A percentile compares a stretch with the other conserved stretches of the same genome.
Evolutionary conservation across 2,113 vertebrate species (phyloP).

Genomic region (Gobio gobio): DNA sequence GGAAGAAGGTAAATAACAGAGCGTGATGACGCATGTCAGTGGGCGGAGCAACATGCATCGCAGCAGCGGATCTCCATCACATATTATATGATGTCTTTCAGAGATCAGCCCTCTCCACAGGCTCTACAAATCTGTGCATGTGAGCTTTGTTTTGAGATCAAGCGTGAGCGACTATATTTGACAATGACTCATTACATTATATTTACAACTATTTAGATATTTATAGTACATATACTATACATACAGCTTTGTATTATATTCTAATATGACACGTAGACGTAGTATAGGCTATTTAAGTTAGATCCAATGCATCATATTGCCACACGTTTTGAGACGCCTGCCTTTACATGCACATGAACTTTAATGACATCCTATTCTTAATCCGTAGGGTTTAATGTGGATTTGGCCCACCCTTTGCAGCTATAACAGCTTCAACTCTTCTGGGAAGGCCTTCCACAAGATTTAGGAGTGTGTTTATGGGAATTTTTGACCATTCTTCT

Average conservation of each 20-base stretch:
- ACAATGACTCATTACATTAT: neutral
- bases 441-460: too few species aligned
- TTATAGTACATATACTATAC: neutral
- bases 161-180: neutral
- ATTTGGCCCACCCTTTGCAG: too few species aligned
- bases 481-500: too few species aligned
- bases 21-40: neutral
- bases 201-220: neutral
- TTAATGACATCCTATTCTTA: too few species aligned
- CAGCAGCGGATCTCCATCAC: neutral
- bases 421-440: too few species aligned
- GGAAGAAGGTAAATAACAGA: slow-evolving; percentile 28
- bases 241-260: neutral
- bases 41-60: neutral
- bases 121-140: neutral
- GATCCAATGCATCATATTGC: too few species aligned
- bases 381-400: too few species aligned
- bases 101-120: neutral
- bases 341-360: too few species aligned
- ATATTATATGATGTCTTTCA: neutral
- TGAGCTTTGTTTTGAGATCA: neutral
- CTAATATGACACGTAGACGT: neutral
- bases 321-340: too few species aligned
- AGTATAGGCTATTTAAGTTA: neutral
- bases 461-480: too few species aligned